Base-by-base conservation (phyloP, 2,888 invertebrate genomes). In the Leptopilina drosophilae region DNA sequence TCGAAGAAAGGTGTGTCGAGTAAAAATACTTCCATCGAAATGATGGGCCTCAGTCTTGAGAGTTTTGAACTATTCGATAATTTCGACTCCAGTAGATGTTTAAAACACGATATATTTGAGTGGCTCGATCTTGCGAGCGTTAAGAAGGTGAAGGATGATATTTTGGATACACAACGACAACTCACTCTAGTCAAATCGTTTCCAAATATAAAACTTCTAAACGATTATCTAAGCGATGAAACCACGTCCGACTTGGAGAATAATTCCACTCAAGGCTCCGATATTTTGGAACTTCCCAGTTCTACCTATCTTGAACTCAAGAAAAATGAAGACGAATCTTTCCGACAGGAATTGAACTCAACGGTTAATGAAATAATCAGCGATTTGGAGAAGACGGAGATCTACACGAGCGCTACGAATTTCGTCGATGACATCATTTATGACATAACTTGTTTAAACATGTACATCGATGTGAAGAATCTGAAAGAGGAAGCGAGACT, bases 351-450 rank as follows among this genome's bases (percentile, higher is more conserved):
- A 9, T 89, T 92, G 15, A 89, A 88, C 49, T 82, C 82, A 0
- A 88, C 88, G 0, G 90, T 87, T 0, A 87, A 91, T 81, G 87
- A 91, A 80, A 87, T 92, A 7, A 85, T 91, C 20, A 88, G 86
- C 0, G 88, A 90, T 49, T 80, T 92, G 3, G 83, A 87, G 8
- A 83, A 85, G n/a, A 83, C 85, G 1, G 88, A 89, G 80, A 77
- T 84, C 6, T 81, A 77, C 12, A 73, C 84, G 0, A 75, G 76
- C 2, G 87, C 87, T 9, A 82, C 82, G 2, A 87, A 87, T 78
- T 82, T 89, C 5, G 85, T 90, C 0, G 86, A 87, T n/a, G 86
- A 88, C 33, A 83, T 88, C 40, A 26, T 88, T 1, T 77, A 77
- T 40, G 84, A 85, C 7, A 82, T 85, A 15, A 81, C 84, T 0